phyloP scores from a whole-genome alignment of 2,888 invertebrate genomes.

The Leptura quadrifasciata region DNA sequence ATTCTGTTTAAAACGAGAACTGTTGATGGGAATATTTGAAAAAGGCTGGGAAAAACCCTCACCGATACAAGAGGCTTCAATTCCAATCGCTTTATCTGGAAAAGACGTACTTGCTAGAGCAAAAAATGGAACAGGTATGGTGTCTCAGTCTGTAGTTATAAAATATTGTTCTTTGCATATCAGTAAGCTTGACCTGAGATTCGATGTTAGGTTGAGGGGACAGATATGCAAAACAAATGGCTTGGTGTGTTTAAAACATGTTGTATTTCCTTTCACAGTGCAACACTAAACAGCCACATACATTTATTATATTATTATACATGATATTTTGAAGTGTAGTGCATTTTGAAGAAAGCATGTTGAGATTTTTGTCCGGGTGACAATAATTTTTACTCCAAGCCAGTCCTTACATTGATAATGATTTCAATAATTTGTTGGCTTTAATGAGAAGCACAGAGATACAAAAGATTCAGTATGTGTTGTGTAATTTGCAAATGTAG shows the following conservation, averaged over 20 bases:
- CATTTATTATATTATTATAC: conserved; percentile 45
- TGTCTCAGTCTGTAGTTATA: not conserved
- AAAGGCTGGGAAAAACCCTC: conserved; percentile 99
- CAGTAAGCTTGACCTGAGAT: conserved; percentile 60
- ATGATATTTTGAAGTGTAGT: too few species aligned
- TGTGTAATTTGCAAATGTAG: too few species aligned
- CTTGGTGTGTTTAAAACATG: conserved; percentile 54
- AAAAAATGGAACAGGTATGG: conserved; percentile 95
- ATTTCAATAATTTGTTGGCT: not conserved
- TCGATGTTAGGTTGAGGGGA: conserved; percentile 61
- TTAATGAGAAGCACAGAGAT: too few species aligned
- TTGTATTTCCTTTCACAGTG: conserved; percentile 40
- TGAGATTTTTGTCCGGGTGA: too few species aligned
- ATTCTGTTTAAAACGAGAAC: conserved; percentile 96
- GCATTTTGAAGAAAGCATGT: too few species aligned
- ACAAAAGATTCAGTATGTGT: too few species aligned
- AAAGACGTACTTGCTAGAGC: conserved; percentile 98
- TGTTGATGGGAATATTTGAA: conserved; percentile 99
- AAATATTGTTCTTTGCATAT: conserved; percentile 48
- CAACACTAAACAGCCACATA: conserved; percentile 51
- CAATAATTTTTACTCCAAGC: not conserved
- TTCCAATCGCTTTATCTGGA: conserved; percentile 98
- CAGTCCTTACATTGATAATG: not conserved
- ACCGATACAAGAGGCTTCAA: conserved; percentile 99
- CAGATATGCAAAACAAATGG: conserved; percentile 65